Conservation (phyloP, 2,888 invertebrate genomes). For the Agrotis exclamationis region DNA sequence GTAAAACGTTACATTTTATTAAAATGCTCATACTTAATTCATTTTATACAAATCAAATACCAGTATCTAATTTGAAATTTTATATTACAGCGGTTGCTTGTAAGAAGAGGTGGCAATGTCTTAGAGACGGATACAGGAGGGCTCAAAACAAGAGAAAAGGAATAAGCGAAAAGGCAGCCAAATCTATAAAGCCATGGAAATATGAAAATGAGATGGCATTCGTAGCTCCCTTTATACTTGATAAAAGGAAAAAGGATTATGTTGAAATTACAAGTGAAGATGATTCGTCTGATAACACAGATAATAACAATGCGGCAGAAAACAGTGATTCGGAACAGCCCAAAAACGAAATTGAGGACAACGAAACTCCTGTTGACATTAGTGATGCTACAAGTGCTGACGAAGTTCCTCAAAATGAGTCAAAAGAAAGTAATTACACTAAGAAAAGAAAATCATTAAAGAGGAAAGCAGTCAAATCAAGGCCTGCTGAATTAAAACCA, state of each 20-base stretch:
- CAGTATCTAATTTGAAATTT: background rate
- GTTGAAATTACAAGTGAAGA: background rate
- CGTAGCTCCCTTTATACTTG: slow-evolving; percentile 13
- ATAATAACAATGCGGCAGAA: background rate
- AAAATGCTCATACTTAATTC: background rate
- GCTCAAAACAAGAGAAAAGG: slow-evolving; percentile 19
- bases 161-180: slow-evolving; percentile 6
- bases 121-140: slow-evolving; percentile 25
- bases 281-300: slow-evolving; percentile 7
- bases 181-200: slow-evolving; percentile 20
- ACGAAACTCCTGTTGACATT: background rate
- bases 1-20: too few species aligned
- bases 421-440: background rate
- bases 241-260: slow-evolving; percentile 10
- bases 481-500: slow-evolving; percentile 6
- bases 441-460: slow-evolving; percentile 13
- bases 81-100: slow-evolving; percentile 21
- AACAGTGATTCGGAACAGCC: background rate
- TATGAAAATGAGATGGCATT: slow-evolving; percentile 25
- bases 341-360: background rate
- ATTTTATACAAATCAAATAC: background rate
- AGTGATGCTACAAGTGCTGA: slow-evolving; percentile 1
- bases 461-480: slow-evolving; percentile 4
- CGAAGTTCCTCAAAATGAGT: background rate
- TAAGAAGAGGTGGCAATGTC: slow-evolving; percentile 16